Percentiles rank a stretch among this genome's conserved stretches.
phyloP scores from a whole-genome alignment of 2,888 invertebrate genomes.

The Flexamia atlantica region DNA sequence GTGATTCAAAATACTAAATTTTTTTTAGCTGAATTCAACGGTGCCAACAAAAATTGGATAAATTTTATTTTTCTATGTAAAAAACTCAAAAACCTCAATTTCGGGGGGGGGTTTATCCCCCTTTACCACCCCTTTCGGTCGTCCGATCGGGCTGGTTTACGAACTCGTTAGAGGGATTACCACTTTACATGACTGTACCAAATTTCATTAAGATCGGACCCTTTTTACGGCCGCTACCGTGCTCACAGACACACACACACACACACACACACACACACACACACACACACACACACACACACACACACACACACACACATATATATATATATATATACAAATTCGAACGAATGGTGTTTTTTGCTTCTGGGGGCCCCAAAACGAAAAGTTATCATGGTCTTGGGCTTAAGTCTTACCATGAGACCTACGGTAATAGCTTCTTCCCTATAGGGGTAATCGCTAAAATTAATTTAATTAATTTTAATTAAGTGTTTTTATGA shows the following conservation, averaged over 20 bases:
- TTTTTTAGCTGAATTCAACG: no score
- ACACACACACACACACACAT: constrained; percentile 2
- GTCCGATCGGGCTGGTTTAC: no score
- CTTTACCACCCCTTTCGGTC: no score
- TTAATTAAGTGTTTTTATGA: no score
- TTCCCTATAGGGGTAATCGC: constrained; percentile 26
- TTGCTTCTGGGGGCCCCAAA: constrained; percentile 2
- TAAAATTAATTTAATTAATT: not conserved
- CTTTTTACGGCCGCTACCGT: not conserved
- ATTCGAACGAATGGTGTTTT: constrained; percentile 1
- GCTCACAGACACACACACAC: not conserved
- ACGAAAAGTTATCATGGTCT: constrained; percentile 1
- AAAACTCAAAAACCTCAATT: no score
- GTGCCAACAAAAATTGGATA: no score
- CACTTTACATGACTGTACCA: not conserved
- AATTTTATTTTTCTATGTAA: no score
- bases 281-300: constrained; percentile 9
- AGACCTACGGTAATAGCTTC: constrained; percentile 10
- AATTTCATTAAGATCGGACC: not conserved
- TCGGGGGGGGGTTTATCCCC: no score
- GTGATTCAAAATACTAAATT: no score
- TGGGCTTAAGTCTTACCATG: not conserved
- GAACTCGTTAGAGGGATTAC: no score
- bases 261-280: constrained; percentile 9
- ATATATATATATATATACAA: constrained; percentile 11